These are phyloP conservation scores for Triplophysa siluroides DNA, from an alignment of 2,113 vertebrate species.

Conservation along the genomic window DNA sequence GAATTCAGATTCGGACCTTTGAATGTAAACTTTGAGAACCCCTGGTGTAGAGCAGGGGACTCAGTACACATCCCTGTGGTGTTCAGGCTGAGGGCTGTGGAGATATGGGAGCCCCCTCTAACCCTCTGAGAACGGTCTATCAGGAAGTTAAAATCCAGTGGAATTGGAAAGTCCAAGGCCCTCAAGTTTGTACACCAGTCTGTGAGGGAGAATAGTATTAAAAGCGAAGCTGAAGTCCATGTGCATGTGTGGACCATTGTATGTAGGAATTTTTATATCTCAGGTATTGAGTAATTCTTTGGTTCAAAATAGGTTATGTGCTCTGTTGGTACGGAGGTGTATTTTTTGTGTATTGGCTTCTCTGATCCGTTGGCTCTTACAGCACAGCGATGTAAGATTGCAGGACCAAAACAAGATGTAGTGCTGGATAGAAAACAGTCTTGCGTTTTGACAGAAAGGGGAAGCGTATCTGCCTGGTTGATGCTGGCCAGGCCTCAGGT, in stretches of 20 bases:
- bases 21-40: too few species aligned
- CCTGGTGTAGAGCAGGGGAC: too few species aligned
- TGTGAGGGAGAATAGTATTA: too few species aligned
- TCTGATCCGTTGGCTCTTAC: neutral
- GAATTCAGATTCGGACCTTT: too few species aligned
- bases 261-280: neutral
- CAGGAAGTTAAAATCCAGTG: too few species aligned
- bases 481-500: neutral
- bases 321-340: neutral
- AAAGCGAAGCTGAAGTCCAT: too few species aligned
- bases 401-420: conserved; percentile 1
- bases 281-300: neutral
- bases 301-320: neutral
- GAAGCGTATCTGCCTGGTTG: neutral
- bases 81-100: too few species aligned
- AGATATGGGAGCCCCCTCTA: too few species aligned
- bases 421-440: neutral
- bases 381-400: conserved; percentile 12
- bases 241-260: neutral
- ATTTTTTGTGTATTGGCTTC: neutral
- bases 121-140: too few species aligned
- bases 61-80: too few species aligned
- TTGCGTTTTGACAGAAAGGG: neutral
- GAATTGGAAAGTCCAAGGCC: too few species aligned
- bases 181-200: too few species aligned